phyloP scores from a whole-genome alignment of 2,797 vertebrate species.

The Lutjanus argentimaculatus region DNA sequence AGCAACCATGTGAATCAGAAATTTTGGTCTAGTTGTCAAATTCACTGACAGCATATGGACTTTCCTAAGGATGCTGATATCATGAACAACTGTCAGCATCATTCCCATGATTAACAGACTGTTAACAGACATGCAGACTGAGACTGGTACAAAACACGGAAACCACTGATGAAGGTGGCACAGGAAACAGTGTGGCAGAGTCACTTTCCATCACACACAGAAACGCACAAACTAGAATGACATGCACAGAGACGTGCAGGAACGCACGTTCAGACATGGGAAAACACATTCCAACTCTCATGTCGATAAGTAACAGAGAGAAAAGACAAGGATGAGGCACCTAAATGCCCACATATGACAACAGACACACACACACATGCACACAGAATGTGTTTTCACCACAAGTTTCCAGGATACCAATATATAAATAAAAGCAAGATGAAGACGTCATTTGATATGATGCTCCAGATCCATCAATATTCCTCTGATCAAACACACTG shows the following conservation, averaged over 20 bases:
- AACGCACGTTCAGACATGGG: neutral
- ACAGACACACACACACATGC: neutral
- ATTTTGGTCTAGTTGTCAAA: neutral
- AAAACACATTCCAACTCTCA: neutral
- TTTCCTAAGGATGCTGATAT: neutral
- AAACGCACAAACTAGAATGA: neutral
- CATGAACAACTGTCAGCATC: neutral
- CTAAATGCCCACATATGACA: neutral
- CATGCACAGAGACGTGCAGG: neutral
- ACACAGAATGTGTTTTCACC: slow-evolving; percentile 5
- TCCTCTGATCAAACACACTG: slow-evolving; percentile 59
- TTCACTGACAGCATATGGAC: neutral
- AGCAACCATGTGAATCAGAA: too few species aligned
- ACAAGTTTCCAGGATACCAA: slow-evolving; percentile 34
- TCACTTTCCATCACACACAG: slow-evolving; percentile 36
- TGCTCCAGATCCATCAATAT: slow-evolving; percentile 58
- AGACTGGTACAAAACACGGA: slow-evolving; percentile 57
- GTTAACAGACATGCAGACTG: slow-evolving; percentile 6
- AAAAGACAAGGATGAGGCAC: neutral
- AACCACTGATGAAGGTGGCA: slow-evolving; percentile 56
- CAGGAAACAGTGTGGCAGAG: slow-evolving; percentile 40
- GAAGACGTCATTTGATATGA: slow-evolving; percentile 30
- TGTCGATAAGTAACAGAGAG: neutral
- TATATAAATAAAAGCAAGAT: slow-evolving; percentile 37
- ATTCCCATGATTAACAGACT: slow-evolving; percentile 19